Percentiles rank a stretch among this genome's conserved stretches.
Evolutionary conservation across 2,797 vertebrate species (phyloP).

Genomic region (Mus caroli): DNA sequence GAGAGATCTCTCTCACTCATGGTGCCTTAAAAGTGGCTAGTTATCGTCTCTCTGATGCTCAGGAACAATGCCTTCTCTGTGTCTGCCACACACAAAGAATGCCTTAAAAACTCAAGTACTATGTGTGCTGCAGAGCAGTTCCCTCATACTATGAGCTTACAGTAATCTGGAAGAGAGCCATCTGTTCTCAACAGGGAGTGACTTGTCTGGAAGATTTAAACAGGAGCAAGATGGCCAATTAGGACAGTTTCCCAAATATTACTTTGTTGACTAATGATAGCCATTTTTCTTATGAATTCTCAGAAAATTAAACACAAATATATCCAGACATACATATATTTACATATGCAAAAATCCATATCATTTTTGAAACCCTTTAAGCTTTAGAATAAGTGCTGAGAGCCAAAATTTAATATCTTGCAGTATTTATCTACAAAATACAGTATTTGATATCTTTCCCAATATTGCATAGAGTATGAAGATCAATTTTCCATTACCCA

Average conservation of each 20-base stretch:
- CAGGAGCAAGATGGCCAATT: slow-evolving; percentile 27
- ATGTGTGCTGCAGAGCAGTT: not conserved
- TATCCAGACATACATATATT: slow-evolving; percentile 31
- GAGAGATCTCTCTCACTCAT: not conserved
- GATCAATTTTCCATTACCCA: not conserved
- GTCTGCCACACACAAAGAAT: not conserved
- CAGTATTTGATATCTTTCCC: not conserved
- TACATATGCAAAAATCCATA: not conserved
- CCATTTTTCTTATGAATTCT: slow-evolving; percentile 11
- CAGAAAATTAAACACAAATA: slow-evolving; percentile 55
- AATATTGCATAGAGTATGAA: not conserved
- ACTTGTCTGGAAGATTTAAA: slow-evolving; percentile 14
- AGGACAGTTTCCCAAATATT: slow-evolving; percentile 18
- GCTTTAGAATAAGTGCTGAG: not conserved
- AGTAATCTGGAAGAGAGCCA: not conserved
- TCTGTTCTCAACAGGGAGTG: slow-evolving; percentile 17
- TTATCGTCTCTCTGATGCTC: not conserved
- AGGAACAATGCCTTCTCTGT: not conserved
- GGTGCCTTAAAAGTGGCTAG: not conserved
- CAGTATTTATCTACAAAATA: slow-evolving; percentile 6
- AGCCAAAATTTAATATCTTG: slow-evolving; percentile 12
- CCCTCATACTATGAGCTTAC: not conserved
- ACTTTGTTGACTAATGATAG: not conserved
- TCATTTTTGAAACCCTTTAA: slow-evolving; percentile 2
- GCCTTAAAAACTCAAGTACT: not conserved